Base-by-base conservation (phyloP, 1,140 invertebrate genomes). In the Lepeophtheirus salmonis region DNA sequence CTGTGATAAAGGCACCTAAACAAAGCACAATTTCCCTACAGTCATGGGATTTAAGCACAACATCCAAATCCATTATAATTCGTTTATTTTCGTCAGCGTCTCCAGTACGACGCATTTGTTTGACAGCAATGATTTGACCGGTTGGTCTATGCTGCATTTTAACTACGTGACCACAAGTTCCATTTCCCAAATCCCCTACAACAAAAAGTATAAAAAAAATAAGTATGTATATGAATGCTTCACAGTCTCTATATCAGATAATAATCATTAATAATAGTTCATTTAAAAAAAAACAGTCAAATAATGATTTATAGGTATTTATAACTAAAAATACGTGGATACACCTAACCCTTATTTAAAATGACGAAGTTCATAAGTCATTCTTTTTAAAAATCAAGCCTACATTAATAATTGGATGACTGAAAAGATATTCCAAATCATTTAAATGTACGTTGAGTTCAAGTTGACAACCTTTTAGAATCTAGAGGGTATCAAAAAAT, bases 31-130 rank as follows among this genome's bases (percentile, higher is more conserved):
- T 98, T 72, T 88, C 94, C 17, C 83, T 86, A 77, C 92, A 97
- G 70, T 94, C 90, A 66, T 95, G 86, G 50, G 89, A 95, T 66
- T 95, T 89, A 12, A 95, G 78, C 25, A 97, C 89, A 25, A 98
- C 92, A 70, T 97, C 91, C 64, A 98, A 76, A 74, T 98, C 95
- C 89, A 96, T 97, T 52, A 95, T 84, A 58, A 98, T 96, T 65
- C 92, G 79, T 72, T 97, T 97, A 14, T 53, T 54, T 16, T 61
- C 59, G 17, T 97, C 92, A 14, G 80, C 80, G 70, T 97, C 96
- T 13, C 91, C 89, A 10, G 90, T 94, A 48, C 91, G 78, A 63
- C 92, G 78, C 92, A 98, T 98, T 84, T 97, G 90, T 82, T 97
- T 97, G 0, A 97, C 92, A 63, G 92, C 92, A 68, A 97, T 89